Evolutionary conservation across 2,797 vertebrate species (phyloP), one percentile per base, ranked within the genome.

Genomic region (Delichon dasypus): DNA sequence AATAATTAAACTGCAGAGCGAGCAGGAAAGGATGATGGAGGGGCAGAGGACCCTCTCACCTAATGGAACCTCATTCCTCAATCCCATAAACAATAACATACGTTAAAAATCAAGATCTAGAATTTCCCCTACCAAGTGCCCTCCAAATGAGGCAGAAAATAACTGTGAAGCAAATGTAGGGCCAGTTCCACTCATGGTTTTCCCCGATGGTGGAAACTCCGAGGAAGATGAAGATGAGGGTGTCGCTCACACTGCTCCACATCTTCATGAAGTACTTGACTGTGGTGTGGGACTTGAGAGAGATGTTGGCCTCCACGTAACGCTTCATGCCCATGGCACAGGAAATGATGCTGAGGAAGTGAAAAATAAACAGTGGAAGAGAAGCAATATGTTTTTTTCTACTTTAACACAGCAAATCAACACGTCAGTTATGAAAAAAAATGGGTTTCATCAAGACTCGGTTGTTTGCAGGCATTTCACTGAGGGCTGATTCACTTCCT

Each of bases 291-390:
- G 97, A 98, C 61, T 98, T 98, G 64, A 97, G 96, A 72, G 97
- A 98, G 97, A 98, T 98, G 79, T 98, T 98, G 32, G 97, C 98
- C 95, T 98, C 98, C 94, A 98, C 98, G 0, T 98, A 98, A 80
- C 98, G 98, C 91, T 99, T 98, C 98, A 99, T 98, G 84, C 98
- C 98, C 95, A 98, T 98, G 9, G 98, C 98, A 70, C 98, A 99
- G 44, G 98, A 97, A 89, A 98, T 98, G 65, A 98, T 98, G 72
- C 98, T 99, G 91, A 60, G 86, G 65, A 51, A 61, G 53, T 2
- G 11, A 38, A 42, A 89, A 60, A 5, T 1, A 55, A 73, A 14
- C 66, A 58, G 4, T 7, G 15, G 21, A 77, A 86, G 62, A 4
- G 1, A 61, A 71, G 12, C 30, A 64, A 29, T 12, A 18, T 5